Conservation (phyloP, 2,888 invertebrate genomes). For the Tenthredo mesomela region DNA sequence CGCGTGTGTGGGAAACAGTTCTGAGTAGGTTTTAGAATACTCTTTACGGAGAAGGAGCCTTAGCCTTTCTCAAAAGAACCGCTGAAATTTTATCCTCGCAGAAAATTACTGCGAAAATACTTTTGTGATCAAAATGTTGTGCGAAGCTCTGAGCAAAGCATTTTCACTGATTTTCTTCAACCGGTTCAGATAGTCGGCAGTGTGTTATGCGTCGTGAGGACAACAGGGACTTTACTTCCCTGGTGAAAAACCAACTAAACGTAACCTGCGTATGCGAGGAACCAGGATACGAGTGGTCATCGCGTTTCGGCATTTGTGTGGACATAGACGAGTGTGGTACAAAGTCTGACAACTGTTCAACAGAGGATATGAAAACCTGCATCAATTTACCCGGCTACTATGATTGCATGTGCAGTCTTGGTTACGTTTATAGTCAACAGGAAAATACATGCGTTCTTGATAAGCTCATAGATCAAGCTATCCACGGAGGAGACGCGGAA, state of each 20-base stretch:
- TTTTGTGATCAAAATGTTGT: background rate
- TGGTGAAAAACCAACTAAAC: constrained; percentile 82
- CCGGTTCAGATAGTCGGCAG: constrained; percentile 66
- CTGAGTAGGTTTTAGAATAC: background rate
- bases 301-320: constrained; percentile 82
- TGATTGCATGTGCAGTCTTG: constrained; percentile 66
- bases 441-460: constrained; percentile 59
- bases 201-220: constrained; percentile 74
- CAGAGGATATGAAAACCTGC: constrained; percentile 79
- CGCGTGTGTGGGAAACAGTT: background rate
- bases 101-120: background rate
- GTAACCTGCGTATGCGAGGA: constrained; percentile 81
- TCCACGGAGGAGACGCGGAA: constrained; percentile 48
- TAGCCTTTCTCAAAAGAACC: background rate
- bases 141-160: background rate
- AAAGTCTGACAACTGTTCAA: constrained; percentile 76
- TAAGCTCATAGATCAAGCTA: constrained; percentile 56
- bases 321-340: constrained; percentile 82
- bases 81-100: background rate
- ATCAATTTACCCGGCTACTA: constrained; percentile 80
- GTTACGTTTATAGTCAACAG: constrained; percentile 61
- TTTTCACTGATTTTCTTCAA: background rate
- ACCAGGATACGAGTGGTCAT: constrained; percentile 81
- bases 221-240: constrained; percentile 79
- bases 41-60: background rate